Base-by-base conservation (phyloP, 2,797 vertebrate species). In the Galaxias olidus region DNA sequence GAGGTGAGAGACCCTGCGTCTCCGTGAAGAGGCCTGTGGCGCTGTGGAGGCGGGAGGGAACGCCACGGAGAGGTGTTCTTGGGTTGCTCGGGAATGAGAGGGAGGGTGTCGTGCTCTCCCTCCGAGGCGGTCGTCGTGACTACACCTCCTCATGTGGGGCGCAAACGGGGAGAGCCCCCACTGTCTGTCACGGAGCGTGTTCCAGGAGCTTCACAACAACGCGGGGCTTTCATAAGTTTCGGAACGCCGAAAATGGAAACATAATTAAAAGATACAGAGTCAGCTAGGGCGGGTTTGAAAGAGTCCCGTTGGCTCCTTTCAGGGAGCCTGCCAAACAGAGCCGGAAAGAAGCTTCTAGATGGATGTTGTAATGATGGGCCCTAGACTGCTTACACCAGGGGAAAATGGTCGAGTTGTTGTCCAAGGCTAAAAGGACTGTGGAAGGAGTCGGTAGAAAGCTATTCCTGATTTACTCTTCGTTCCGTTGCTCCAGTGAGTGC, bases 311-410 rank as follows among this genome's bases (percentile, higher is more conserved):
- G 57, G 75, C 52, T 17, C 61, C 74, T 79, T 81, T 80, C 67
- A 71, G 72, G 57, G 70, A 79, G 68, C 71, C 63, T 74, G 69
- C 60, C 70, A 79, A 83, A 81, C 75, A 79, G 11, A n/a, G 67
- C 66, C 71, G 77, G 60, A 64, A n/a, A 73, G 56, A 69, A 67
- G 73, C 73, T 84, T 75, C 86, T 86, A 85, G 83, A 88, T 87
- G 68, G 68, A 86, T 85, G 81, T 75, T 83, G 72, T 75, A 61
- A 66, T 67, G 76, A 77, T 73, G 72, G 72, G 54, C 71, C 69
- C 53, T 53, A 63, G 78, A 80, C 69, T 65, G 48, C 58, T 56
- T 63, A 57, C 52, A 63, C 18, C 42, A 71, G 46, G 50, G 47
- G 20, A 47, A 46, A 52, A 61, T 9, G 43, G 44, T 18, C 10